Evolutionary conservation across 2,888 invertebrate genomes (phyloP).

Genomic region (Sesamia inferens): DNA sequence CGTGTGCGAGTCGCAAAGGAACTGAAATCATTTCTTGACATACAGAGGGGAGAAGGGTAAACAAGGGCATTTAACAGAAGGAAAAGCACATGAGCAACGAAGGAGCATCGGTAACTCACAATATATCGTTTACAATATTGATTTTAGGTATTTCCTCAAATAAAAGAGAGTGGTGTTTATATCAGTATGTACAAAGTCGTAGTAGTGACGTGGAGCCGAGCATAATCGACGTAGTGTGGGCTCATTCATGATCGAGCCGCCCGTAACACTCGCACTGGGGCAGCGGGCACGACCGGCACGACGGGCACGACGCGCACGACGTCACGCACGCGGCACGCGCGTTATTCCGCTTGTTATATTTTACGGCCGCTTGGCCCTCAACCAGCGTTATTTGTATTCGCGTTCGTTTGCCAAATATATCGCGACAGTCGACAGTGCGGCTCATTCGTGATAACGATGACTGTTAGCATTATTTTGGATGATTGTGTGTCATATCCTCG

Average conservation of each 20-base stretch:
- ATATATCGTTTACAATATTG: background rate
- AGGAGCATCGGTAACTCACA: no score
- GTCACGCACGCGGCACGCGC: background rate
- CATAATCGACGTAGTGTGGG: background rate
- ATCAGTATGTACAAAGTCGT: background rate
- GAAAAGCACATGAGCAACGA: no score
- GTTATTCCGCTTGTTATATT: conserved; percentile 26
- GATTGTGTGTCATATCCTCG: conserved; percentile 2
- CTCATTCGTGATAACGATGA: background rate
- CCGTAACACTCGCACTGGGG: background rate
- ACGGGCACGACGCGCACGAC: background rate
- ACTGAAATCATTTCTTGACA: no score
- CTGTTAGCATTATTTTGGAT: background rate
- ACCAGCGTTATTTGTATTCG: conserved; percentile 60
- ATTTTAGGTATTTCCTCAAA: background rate
- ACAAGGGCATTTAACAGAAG: no score
- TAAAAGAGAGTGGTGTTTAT: background rate
- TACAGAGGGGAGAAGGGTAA: no score
- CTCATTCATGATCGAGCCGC: conserved; percentile 1
- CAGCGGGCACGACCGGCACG: background rate
- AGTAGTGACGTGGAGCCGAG: conserved; percentile 7
- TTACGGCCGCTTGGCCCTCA: conserved; percentile 46
- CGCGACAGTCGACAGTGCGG: conserved; percentile 1
- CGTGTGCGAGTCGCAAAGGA: no score
- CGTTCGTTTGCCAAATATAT: conserved; percentile 52